phyloP scores from a whole-genome alignment of 2,888 invertebrate genomes.

The Apantesis nais region DNA sequence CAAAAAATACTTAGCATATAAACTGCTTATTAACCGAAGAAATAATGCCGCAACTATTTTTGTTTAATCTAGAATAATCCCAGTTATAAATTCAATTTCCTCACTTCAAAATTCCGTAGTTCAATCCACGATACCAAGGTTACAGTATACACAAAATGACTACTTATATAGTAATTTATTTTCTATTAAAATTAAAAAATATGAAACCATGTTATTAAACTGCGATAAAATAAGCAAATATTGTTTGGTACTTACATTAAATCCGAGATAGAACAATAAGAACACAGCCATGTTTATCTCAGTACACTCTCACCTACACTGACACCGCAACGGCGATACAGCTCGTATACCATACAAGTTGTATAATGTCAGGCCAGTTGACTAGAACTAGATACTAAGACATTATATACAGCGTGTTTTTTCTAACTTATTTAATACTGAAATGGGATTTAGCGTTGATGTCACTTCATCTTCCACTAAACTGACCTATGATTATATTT shows the following conservation, averaged over 20 bases:
- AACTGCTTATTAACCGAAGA: no score
- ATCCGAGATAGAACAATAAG: constrained; percentile 37
- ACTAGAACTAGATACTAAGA: neutral
- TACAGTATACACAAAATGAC: neutral
- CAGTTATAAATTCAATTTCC: neutral
- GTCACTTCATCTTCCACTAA: no score
- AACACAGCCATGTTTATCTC: constrained; percentile 50
- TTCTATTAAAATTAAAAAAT: neutral
- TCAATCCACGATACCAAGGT: neutral
- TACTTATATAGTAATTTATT: neutral
- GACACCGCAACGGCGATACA: constrained; percentile 25
- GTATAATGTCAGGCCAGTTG: constrained; percentile 8
- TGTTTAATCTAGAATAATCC: neutral
- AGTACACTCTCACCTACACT: constrained; percentile 46
- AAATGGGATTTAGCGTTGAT: neutral
- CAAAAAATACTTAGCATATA: no score
- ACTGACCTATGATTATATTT: no score
- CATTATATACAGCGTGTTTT: constrained; percentile 1
- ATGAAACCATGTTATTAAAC: neutral
- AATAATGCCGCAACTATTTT: no score
- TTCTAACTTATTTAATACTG: neutral
- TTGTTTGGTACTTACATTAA: constrained; percentile 40
- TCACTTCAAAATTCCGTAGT: neutral
- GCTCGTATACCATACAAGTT: constrained; percentile 34
- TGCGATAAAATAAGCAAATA: neutral